phyloP scores from a whole-genome alignment of 2,113 vertebrate species.

The Sitta europaea region DNA sequence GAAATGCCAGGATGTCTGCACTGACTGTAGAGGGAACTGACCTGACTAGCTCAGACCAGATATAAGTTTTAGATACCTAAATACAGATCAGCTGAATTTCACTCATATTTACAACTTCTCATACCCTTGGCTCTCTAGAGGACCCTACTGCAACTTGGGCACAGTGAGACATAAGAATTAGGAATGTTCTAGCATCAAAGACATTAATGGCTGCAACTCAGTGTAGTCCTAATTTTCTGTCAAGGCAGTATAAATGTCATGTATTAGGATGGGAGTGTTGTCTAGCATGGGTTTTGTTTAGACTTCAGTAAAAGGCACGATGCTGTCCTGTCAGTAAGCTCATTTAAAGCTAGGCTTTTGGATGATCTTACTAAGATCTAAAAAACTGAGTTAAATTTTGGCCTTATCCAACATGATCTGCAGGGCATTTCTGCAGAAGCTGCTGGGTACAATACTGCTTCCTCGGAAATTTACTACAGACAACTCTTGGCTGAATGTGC shows the following conservation, averaged over 20 bases:
- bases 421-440: background rate
- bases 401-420: background rate
- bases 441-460: background rate
- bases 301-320: background rate
- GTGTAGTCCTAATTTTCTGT: background rate
- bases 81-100: background rate
- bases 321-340: background rate
- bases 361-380: background rate
- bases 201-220: background rate
- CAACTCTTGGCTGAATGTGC: background rate
- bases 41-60: background rate
- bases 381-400: background rate
- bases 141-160: background rate
- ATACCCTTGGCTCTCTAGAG: background rate
- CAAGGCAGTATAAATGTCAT: background rate
- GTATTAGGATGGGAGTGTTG: background rate
- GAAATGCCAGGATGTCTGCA: background rate
- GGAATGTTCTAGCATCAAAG: background rate
- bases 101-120: background rate
- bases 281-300: background rate
- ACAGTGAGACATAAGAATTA: background rate
- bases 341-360: background rate
- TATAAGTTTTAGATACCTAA: background rate
- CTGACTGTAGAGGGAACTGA: background rate
- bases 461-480: background rate